These are phyloP conservation scores for Myanophis thanlyinensis DNA, from an alignment of 2,113 vertebrate genomes.

Conservation along the genomic window DNA sequence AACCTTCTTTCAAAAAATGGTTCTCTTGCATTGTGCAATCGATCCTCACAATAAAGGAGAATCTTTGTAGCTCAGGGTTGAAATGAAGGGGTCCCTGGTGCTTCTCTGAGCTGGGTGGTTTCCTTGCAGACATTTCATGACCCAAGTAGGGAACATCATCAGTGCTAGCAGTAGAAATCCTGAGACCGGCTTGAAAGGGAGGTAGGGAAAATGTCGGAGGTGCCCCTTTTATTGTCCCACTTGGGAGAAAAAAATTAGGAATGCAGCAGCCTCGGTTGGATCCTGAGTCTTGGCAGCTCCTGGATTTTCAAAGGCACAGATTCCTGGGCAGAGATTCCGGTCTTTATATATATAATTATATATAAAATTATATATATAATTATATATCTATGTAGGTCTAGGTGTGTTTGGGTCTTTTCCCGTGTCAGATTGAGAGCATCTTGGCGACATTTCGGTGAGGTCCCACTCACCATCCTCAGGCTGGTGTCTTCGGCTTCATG, in stretches of 20 bases:
- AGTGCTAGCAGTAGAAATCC: background rate
- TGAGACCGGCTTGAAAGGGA: background rate
- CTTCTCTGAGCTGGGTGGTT: background rate
- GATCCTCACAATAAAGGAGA: background rate
- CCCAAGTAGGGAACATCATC: too few relatives aligned
- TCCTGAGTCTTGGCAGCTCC: background rate
- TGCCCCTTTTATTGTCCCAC: background rate
- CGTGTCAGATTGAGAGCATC: too few relatives aligned
- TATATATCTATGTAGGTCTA: too few relatives aligned
- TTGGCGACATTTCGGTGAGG: too few relatives aligned
- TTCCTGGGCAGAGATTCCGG: background rate
- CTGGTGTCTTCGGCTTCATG: too few relatives aligned
- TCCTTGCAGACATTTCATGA: background rate
- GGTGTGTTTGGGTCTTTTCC: too few relatives aligned
- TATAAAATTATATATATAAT: too few relatives aligned
- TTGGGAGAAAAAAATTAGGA: background rate
- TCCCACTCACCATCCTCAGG: too few relatives aligned
- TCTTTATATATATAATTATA: too few relatives aligned
- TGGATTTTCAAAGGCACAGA: background rate
- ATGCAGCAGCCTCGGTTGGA: background rate
- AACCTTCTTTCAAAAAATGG: background rate
- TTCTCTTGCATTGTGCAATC: background rate
- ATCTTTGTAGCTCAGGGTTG: background rate
- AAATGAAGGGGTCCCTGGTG: background rate
- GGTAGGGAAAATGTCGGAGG: background rate